These are phyloP conservation scores for Hydraecia micacea DNA, from an alignment of 2,888 invertebrate species.

Conservation along the genomic window DNA sequence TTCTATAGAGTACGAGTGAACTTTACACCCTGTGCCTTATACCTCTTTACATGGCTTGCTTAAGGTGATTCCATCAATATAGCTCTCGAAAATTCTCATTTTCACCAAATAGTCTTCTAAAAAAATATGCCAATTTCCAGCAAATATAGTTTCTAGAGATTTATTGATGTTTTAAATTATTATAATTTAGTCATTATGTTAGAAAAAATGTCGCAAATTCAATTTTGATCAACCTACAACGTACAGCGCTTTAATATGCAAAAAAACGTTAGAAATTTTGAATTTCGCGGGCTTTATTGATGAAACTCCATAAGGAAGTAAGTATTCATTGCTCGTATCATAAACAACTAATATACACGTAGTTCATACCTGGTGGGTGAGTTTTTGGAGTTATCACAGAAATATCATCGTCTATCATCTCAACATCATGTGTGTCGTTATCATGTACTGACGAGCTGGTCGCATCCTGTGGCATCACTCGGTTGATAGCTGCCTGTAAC, in stretches of 20 bases:
- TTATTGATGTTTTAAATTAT: background rate
- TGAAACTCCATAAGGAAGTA: background rate
- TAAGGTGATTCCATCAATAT: background rate
- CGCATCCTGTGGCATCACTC: conserved; percentile 93
- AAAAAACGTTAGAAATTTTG: too few relatives aligned
- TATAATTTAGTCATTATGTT: background rate
- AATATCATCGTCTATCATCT: conserved; percentile 93
- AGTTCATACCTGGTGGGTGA: conserved; percentile 88
- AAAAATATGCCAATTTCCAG: background rate
- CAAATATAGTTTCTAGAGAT: background rate
- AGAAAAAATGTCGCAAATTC: background rate
- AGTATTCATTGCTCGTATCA: background rate
- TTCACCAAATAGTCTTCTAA: background rate
- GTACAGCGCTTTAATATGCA: background rate
- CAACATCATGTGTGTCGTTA: conserved; percentile 91
- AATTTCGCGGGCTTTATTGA: background rate
- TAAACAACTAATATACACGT: background rate
- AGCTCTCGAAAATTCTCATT: background rate
- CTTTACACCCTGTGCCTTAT: too few relatives aligned
- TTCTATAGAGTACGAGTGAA: too few relatives aligned
- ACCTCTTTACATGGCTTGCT: background rate
- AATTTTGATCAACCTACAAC: background rate
- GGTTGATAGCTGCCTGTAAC: conserved; percentile 86
- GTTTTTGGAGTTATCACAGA: conserved; percentile 90
- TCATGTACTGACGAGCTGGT: conserved; percentile 73